Percentiles rank a stretch among this genome's conserved stretches.
phyloP scores from a whole-genome alignment of 1,140 invertebrate species.

The Zaprionus ornatus region DNA sequence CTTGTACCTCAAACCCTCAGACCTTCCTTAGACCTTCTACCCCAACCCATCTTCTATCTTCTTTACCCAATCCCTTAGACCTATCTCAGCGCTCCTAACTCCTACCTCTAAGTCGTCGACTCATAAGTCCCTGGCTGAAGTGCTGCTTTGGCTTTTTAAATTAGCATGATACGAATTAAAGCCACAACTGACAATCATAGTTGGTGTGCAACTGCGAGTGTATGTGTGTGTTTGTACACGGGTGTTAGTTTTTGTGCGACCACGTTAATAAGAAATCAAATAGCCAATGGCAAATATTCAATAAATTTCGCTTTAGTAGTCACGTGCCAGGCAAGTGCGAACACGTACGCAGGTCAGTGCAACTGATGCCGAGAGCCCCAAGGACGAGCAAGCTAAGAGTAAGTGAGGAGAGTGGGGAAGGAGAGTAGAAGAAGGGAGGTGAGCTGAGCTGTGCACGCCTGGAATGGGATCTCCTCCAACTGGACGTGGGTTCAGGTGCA shows the following conservation, averaged over 20 bases:
- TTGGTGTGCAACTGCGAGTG: not conserved
- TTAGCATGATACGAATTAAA: conserved; percentile 58
- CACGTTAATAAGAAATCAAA: conserved; percentile 80
- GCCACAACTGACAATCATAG: conserved; percentile 5
- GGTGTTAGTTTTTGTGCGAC: conserved; percentile 7
- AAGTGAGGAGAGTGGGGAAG: not conserved
- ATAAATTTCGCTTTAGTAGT: conserved; percentile 75
- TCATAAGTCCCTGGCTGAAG: not conserved
- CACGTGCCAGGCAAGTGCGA: conserved; percentile 76
- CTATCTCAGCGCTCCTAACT: too few species aligned
- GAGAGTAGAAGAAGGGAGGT: conserved; percentile 6
- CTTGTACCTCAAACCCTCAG: too few species aligned
- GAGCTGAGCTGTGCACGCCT: not conserved
- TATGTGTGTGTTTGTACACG: conserved; percentile 4
- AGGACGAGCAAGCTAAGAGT: conserved; percentile 11
- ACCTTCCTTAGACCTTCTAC: too few species aligned
- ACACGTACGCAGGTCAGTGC: conserved; percentile 70
- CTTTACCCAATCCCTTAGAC: too few species aligned
- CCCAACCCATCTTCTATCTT: too few species aligned
- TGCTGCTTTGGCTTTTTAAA: conserved; percentile 29
- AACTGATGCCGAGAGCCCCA: conserved; percentile 64
- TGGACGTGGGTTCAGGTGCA: conserved; percentile 65
- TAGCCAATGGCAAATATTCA: conserved; percentile 82
- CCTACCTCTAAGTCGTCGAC: not conserved
- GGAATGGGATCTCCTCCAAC: not conserved